A percentile compares a stretch with the other conserved stretches of the same genome.
These are phyloP conservation scores for Malacoraja senta DNA, from an alignment of 2,797 vertebrate genomes.

Conservation along the genomic window DNA sequence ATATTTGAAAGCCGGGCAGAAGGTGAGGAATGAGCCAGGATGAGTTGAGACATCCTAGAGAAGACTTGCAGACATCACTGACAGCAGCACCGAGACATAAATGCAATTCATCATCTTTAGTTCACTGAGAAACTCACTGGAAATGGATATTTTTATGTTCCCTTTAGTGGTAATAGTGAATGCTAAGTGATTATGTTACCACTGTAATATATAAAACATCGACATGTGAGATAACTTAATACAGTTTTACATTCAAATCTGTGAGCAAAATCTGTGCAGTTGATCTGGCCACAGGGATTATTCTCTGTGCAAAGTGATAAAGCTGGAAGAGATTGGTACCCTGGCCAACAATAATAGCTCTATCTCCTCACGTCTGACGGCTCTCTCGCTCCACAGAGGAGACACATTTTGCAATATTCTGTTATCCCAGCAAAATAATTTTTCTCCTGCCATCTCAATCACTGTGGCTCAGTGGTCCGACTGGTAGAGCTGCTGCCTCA, in stretches of 20 bases:
- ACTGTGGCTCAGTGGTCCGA: no score
- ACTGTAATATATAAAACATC: slow-evolving; percentile 28
- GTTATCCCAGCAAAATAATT: background rate
- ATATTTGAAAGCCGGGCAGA: no score
- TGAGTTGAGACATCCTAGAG: background rate
- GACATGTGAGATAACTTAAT: slow-evolving; percentile 18
- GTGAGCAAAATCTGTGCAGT: slow-evolving; percentile 2
- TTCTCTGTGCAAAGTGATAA: background rate
- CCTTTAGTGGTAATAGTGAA: background rate
- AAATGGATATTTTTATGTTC: slow-evolving; percentile 22
- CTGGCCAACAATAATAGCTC: background rate
- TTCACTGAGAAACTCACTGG: background rate
- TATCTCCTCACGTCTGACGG: background rate
- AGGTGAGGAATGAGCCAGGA: background rate
- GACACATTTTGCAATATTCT: background rate
- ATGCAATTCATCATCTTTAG: slow-evolving; percentile 24
- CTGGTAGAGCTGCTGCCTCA: no score
- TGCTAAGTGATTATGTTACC: background rate
- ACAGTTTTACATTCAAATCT: background rate
- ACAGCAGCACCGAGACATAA: background rate
- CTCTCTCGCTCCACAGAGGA: background rate
- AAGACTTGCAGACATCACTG: background rate
- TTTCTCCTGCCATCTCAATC: background rate
- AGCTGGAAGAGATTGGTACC: background rate
- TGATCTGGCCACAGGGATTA: background rate